phyloP scores from a whole-genome alignment of 2,113 vertebrate species.

The Diadophis punctatus region DNA sequence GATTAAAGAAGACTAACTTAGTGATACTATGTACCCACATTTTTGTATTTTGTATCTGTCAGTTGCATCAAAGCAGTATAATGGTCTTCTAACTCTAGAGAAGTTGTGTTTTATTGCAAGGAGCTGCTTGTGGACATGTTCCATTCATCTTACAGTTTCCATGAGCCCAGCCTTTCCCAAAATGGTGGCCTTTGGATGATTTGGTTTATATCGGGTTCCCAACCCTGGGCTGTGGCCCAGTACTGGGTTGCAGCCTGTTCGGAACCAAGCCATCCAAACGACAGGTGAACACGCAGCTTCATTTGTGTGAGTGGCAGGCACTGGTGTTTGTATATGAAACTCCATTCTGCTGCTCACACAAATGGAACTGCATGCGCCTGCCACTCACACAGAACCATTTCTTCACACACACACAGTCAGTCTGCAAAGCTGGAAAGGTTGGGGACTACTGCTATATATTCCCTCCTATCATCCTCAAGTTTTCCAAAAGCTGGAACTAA shows the following conservation, averaged over 20 bases:
- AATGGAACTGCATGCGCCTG: too few species aligned
- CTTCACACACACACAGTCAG: too few species aligned
- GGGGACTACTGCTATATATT: neutral
- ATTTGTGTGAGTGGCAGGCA: neutral
- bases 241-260: neutral
- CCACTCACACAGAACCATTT: too few species aligned
- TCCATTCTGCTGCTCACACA: too few species aligned
- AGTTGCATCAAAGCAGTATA: neutral
- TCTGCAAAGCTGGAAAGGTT: too few species aligned
- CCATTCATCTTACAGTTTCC: neutral
- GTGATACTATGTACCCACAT: neutral
- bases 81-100: neutral
- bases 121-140: neutral
- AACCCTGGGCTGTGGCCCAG: neutral
- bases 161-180: neutral
- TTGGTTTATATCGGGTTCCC: neutral
- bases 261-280: neutral
- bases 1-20: neutral
- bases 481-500: neutral
- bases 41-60: neutral
- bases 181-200: neutral
- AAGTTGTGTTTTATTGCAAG: neutral
- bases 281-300: neutral
- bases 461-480: neutral
- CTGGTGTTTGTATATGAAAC: too few species aligned